These are phyloP conservation scores for Salvelinus namaycush DNA, from an alignment of 2,113 vertebrate species.

Conservation along the genomic window DNA sequence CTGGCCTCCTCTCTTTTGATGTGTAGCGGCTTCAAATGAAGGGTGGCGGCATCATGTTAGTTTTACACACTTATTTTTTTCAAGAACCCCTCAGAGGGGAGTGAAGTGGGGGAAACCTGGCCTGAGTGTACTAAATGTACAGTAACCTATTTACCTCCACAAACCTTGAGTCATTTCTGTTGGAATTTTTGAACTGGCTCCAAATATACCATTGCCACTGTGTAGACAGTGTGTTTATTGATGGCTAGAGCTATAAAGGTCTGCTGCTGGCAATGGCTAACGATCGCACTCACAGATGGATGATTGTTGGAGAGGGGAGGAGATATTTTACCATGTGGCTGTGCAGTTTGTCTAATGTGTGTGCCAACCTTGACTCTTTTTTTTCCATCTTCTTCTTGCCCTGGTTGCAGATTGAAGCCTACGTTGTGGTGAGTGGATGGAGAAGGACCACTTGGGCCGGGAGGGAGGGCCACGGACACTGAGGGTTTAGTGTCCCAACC, in stretches of 20 bases:
- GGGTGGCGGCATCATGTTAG: background rate
- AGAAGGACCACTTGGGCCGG: constrained; percentile 63
- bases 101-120: constrained; percentile 18
- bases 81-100: constrained; percentile 4
- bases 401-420: constrained; percentile 81
- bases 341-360: constrained; percentile 21
- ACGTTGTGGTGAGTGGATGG: constrained; percentile 86
- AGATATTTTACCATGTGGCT: constrained; percentile 15
- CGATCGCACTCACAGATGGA: constrained; percentile 46
- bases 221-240: constrained; percentile 65
- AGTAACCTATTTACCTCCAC: constrained; percentile 54
- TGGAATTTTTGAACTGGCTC: constrained; percentile 62
- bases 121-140: constrained; percentile 39
- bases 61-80: background rate
- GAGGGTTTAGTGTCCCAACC: constrained; percentile 54
- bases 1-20: constrained; percentile 1
- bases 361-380: constrained; percentile 3
- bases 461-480: constrained; percentile 41
- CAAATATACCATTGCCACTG: constrained; percentile 49
- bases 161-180: constrained; percentile 48
- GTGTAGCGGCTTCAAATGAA: background rate
- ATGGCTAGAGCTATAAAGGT: constrained; percentile 55
- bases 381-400: constrained; percentile 35
- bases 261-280: constrained; percentile 40
- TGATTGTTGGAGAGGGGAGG: constrained; percentile 46